Conservation (phyloP, 2,888 invertebrate genomes). For the Ptychoptera albimana region DNA sequence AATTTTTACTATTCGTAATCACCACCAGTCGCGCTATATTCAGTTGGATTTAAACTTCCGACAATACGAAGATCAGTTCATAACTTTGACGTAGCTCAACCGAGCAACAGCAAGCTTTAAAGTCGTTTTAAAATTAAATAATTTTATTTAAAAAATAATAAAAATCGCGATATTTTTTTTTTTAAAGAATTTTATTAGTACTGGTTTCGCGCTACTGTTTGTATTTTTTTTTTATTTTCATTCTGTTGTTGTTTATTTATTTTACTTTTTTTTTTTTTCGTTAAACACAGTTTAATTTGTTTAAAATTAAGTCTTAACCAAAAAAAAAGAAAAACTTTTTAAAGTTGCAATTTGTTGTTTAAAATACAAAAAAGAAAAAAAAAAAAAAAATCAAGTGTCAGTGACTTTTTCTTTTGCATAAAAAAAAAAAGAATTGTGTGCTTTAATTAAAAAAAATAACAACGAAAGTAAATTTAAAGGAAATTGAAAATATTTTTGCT, state of each 20-base stretch:
- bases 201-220: too few species aligned
- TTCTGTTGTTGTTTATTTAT: too few species aligned
- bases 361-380: not conserved
- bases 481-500: not conserved
- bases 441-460: not conserved
- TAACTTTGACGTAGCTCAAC: constrained; percentile 29
- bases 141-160: too few species aligned
- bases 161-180: too few species aligned
- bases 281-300: too few species aligned
- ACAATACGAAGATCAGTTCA: constrained; percentile 27
- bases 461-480: not conserved
- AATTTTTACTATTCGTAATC: too few species aligned
- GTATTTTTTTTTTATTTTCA: too few species aligned
- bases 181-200: too few species aligned
- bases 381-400: constrained; percentile 2
- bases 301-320: too few species aligned
- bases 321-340: too few species aligned
- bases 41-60: constrained; percentile 26
- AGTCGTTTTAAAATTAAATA: too few species aligned
- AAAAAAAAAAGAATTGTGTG: not conserved
- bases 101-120: constrained; percentile 17
- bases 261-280: too few species aligned
- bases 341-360: not conserved
- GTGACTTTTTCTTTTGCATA: constrained; percentile 1
- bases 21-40: constrained; percentile 6